These are phyloP conservation scores for Caenorhabditis afra DNA, from an alignment of 2,888 invertebrate genomes.

Conservation along the genomic window DNA sequence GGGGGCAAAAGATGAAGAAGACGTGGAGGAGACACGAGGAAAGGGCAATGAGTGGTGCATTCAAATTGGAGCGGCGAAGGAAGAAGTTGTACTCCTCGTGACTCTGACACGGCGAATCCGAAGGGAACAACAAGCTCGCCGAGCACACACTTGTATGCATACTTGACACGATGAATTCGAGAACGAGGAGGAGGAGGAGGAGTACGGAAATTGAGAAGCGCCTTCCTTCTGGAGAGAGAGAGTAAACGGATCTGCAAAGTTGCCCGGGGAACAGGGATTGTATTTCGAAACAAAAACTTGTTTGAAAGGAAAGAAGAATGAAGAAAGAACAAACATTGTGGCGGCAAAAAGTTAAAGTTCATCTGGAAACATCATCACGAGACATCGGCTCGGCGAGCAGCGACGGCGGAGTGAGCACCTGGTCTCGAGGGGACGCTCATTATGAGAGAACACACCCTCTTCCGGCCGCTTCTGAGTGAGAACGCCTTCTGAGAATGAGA, in stretches of 20 bases:
- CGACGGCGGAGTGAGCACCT: background rate
- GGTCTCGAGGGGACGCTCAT: too few species aligned
- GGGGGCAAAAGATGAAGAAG: background rate
- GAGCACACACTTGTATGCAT: conserved; percentile 10
- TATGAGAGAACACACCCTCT: too few species aligned
- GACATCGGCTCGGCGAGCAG: background rate
- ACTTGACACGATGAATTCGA: conserved; percentile 21
- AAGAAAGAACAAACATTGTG: conserved; percentile 7
- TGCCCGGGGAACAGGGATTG: conserved; percentile 20
- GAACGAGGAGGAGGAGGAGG: conserved; percentile 4
- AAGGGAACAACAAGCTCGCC: conserved; percentile 10
- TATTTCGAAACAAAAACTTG: conserved; percentile 16
- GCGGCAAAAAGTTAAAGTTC: conserved; percentile 31
- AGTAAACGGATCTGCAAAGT: conserved; percentile 9
- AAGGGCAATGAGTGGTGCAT: background rate
- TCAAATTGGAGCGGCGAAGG: background rate
- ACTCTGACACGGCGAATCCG: too few species aligned
- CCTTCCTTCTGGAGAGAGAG: too few species aligned
- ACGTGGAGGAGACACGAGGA: background rate
- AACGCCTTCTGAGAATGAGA: too few species aligned
- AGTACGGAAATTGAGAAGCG: conserved; percentile 13
- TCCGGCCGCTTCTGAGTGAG: too few species aligned
- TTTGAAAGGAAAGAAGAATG: conserved; percentile 10
- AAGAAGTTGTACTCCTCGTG: too few species aligned
- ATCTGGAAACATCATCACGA: conserved; percentile 23